Evolutionary conservation across 2,113 vertebrate species (phyloP).

Genomic region (Peucedramus taeniatus): DNA sequence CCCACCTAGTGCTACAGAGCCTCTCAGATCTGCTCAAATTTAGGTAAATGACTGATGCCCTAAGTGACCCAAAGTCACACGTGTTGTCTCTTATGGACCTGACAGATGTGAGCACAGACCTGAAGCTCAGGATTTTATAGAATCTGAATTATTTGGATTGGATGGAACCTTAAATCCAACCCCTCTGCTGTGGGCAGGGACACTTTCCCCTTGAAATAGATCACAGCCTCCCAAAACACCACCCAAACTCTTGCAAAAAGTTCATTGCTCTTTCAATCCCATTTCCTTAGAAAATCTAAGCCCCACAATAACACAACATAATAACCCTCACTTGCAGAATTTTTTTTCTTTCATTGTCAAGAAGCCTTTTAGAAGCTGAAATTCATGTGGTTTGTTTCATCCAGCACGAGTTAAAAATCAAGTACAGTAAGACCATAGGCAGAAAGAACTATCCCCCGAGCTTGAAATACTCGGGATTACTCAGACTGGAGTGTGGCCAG

Average conservation of each 20-base stretch:
- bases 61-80: neutral
- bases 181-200: neutral
- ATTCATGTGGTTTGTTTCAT: rapidly evolving
- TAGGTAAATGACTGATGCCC: neutral
- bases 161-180: neutral
- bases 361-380: neutral
- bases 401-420: neutral
- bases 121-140: neutral
- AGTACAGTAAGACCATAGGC: neutral
- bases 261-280: neutral
- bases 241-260: neutral
- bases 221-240: neutral
- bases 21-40: neutral
- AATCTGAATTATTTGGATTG: neutral
- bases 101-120: neutral
- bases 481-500: neutral
- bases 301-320: neutral
- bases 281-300: neutral
- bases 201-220: neutral
- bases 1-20: neutral
- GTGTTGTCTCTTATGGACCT: rapidly evolving
- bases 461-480: neutral
- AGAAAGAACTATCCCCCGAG: neutral
- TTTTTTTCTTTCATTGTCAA: neutral
- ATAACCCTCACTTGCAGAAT: neutral